Conservation (phyloP, 2,888 invertebrate species). For the Drosophila recens region DNA sequence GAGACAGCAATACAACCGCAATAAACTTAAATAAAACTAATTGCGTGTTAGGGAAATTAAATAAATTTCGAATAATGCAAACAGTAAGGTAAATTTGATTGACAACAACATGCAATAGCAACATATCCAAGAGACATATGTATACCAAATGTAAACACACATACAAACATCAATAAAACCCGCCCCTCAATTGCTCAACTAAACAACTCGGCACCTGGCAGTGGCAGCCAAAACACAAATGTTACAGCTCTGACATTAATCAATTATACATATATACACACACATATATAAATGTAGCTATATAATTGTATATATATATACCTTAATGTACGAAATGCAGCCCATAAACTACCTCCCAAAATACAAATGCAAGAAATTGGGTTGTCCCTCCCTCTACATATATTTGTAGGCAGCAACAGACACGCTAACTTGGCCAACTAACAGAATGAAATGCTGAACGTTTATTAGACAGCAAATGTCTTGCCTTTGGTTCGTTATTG, state of each 20-base stretch:
- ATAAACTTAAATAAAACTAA: slow-evolving; percentile 81
- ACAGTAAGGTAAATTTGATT: slow-evolving; percentile 79
- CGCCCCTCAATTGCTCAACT: slow-evolving; percentile 62
- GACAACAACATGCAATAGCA: slow-evolving; percentile 76
- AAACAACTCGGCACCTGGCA: slow-evolving; percentile 71
- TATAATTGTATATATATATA: slow-evolving; percentile 2
- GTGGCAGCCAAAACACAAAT: slow-evolving; percentile 62
- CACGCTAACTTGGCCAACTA: slow-evolving; percentile 71
- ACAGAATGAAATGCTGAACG: slow-evolving; percentile 64
- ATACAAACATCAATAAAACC: slow-evolving; percentile 14
- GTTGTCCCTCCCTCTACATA: slow-evolving; percentile 50
- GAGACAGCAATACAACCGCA: slow-evolving; percentile 71
- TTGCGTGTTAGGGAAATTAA: slow-evolving; percentile 78
- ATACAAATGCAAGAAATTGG: slow-evolving; percentile 59
- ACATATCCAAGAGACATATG: slow-evolving; percentile 32
- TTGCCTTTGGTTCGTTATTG: slow-evolving; percentile 31
- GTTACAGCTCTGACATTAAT: slow-evolving; percentile 75
- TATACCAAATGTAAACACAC: slow-evolving; percentile 15
- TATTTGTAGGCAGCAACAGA: slow-evolving; percentile 55
- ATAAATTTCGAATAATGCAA: slow-evolving; percentile 79
- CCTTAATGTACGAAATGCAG: slow-evolving; percentile 38
- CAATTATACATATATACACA: slow-evolving; percentile 56
- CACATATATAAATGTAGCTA: slow-evolving; percentile 20
- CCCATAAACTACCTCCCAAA: slow-evolving; percentile 29
- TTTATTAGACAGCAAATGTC: slow-evolving; percentile 79